Percentiles rank a stretch among this genome's conserved stretches.
These are phyloP conservation scores for Microctonus aethiopoides DNA, from an alignment of 2,888 invertebrate species.

Conservation along the genomic window DNA sequence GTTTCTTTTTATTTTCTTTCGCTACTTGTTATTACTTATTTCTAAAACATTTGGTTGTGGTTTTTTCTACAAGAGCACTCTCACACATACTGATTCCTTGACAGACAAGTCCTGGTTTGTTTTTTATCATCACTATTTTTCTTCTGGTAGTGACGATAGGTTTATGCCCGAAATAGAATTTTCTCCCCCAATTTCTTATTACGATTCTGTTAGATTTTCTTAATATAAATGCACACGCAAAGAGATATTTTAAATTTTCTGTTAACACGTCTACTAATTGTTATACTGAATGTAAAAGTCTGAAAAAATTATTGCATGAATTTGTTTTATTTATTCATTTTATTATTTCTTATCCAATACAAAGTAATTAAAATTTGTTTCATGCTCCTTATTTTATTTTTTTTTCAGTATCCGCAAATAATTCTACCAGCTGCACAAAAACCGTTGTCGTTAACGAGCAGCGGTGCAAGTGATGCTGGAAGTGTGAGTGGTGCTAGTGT, in stretches of 20 bases:
- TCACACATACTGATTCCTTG: background rate
- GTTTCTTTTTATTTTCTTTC: background rate
- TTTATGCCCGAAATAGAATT: constrained; percentile 3
- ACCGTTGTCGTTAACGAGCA: constrained; percentile 65
- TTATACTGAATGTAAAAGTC: background rate
- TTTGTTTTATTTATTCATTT: background rate
- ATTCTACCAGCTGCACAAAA: constrained; percentile 81
- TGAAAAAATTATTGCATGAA: constrained; percentile 16
- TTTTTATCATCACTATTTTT: constrained; percentile 18
- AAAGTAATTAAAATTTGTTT: background rate
- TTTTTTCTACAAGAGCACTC: background rate
- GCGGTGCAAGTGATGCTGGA: constrained; percentile 64
- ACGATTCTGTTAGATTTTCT: background rate
- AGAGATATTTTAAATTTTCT: constrained; percentile 22
- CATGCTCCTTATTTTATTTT: constrained; percentile 22
- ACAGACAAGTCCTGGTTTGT: constrained; percentile 9
- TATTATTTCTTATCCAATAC: background rate
- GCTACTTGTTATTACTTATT: constrained; percentile 1
- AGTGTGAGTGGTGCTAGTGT: constrained; percentile 59
- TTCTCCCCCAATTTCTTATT: background rate
- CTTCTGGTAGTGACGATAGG: background rate
- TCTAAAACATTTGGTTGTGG: background rate
- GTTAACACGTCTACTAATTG: constrained; percentile 39
- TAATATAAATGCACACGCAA: background rate
- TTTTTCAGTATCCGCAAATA: constrained; percentile 77